phyloP scores from a whole-genome alignment of 2,797 vertebrate species.

The Xerus rutilus region DNA sequence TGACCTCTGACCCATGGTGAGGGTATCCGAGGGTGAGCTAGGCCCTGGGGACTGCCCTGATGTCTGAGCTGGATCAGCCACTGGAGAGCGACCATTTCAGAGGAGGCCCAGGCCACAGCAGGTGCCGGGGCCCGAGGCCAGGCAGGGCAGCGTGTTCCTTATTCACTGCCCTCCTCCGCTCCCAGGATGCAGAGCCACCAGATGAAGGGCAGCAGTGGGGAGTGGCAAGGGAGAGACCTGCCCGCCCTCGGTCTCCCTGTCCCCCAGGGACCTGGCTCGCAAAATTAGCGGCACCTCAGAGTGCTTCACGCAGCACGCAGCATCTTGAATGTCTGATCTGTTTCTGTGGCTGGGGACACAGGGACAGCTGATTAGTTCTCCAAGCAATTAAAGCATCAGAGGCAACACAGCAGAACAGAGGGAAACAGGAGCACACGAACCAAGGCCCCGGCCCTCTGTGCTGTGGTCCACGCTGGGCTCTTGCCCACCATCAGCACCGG shows the following conservation, averaged over 20 bases:
- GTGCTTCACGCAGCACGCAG: rapidly evolving
- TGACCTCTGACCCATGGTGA: slow-evolving; percentile 85
- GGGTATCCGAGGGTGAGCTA: slow-evolving; percentile 74
- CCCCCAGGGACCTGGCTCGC: no score
- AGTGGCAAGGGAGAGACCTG: background rate
- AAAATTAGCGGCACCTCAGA: rapidly evolving
- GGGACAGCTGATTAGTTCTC: background rate
- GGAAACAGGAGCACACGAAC: no score
- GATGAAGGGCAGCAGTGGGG: background rate
- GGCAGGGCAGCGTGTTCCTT: background rate
- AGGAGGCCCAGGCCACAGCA: slow-evolving; percentile 37
- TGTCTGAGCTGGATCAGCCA: slow-evolving; percentile 84
- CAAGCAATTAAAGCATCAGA: background rate
- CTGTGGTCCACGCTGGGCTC: no score
- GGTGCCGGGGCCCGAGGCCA: slow-evolving; percentile 5
- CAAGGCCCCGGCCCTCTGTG: no score
- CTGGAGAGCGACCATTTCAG: slow-evolving; percentile 80
- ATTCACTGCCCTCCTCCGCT: slow-evolving; percentile 25
- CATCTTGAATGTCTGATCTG: rapidly evolving
- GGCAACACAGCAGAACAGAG: no score
- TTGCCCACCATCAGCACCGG: no score
- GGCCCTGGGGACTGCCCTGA: slow-evolving; percentile 82
- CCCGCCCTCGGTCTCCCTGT: background rate
- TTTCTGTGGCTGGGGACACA: background rate
- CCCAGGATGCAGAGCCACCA: slow-evolving; percentile 41